Evolutionary conservation across 2,113 vertebrate species (phyloP).

Genomic region (Phaethon lepturus): DNA sequence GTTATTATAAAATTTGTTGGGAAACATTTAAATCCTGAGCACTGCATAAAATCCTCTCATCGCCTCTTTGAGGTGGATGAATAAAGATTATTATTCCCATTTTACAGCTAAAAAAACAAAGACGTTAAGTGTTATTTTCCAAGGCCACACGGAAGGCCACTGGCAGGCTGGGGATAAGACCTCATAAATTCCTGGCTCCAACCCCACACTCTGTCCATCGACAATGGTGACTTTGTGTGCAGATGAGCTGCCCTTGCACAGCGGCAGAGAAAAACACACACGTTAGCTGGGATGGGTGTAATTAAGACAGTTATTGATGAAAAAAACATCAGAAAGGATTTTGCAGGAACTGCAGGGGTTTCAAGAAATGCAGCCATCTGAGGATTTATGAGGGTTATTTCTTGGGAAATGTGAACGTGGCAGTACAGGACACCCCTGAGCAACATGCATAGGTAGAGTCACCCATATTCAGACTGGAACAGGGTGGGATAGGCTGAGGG

Average conservation of each 20-base stretch:
- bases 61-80: conserved; percentile 55
- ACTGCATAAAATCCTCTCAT: conserved; percentile 60
- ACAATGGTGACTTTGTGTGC: conserved; percentile 59
- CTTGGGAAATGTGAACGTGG: background rate
- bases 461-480: background rate
- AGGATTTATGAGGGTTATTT: background rate
- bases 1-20: conserved; percentile 51
- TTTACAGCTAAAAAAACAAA: conserved; percentile 38
- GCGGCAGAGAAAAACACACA: background rate
- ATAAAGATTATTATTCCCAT: conserved; percentile 58
- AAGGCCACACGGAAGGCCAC: conserved; percentile 15
- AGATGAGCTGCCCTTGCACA: conserved; percentile 4
- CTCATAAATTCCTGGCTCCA: conserved; percentile 61
- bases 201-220: background rate
- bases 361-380: background rate
- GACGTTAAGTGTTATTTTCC: conserved; percentile 19
- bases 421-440: background rate
- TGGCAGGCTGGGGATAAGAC: background rate
- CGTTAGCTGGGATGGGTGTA: background rate
- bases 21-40: conserved; percentile 53
- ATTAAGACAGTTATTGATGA: background rate
- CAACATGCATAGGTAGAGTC: fast-evolving
- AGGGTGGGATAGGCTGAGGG: background rate
- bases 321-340: background rate
- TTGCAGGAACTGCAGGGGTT: background rate